Base-by-base conservation (phyloP, 2,113 vertebrate genomes). In the Pluvialis apricaria region DNA sequence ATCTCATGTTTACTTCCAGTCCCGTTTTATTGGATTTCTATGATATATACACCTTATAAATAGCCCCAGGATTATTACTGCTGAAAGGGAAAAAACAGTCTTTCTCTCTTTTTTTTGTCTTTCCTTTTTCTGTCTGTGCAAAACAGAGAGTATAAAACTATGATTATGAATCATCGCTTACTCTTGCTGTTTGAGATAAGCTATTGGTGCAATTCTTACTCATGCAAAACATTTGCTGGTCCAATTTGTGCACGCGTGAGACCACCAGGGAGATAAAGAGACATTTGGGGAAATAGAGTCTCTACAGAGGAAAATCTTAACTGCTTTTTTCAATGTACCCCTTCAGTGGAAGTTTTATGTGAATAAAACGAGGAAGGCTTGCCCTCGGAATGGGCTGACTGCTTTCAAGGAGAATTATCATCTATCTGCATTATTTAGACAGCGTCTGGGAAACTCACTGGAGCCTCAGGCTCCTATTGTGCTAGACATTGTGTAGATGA, bases 1-100 rank as follows among this genome's bases (percentile, higher is more conserved):
- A 96, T 91, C 73, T 97, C 87, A 82, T 96, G 90, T 95, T 97
- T 96, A 85, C 87, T 76, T 92, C 52, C 49, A 91, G 49, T 82
- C 49, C 44, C 72, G 18, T 94, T 97, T 93, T 95, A 83, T 57
- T 92, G 70, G 14, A 87, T 96, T 96, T 94, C 57, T 91, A 11
- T 82, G 78, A 94, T 91, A 79, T 52, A 69, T 60, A 55, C 14
- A 60, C 26, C 36, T 51, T 92, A 69, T 82, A 96, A 96, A 92
- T 84, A 94, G 38, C 65, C 72, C 34, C 21, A 29, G 32, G 69
- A 55, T 51, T 88, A 66, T 72, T 82, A 20, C 12, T 61, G 18
- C 34, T 89, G 65, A 78, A 72, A 86, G 16, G 40, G 19, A 17
- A 87, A 62, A 69, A 19, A 13, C 5, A 75, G 5, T 10, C 42